Base-by-base conservation (phyloP, 1,140 invertebrate species). In the Drosophila ambigua region DNA sequence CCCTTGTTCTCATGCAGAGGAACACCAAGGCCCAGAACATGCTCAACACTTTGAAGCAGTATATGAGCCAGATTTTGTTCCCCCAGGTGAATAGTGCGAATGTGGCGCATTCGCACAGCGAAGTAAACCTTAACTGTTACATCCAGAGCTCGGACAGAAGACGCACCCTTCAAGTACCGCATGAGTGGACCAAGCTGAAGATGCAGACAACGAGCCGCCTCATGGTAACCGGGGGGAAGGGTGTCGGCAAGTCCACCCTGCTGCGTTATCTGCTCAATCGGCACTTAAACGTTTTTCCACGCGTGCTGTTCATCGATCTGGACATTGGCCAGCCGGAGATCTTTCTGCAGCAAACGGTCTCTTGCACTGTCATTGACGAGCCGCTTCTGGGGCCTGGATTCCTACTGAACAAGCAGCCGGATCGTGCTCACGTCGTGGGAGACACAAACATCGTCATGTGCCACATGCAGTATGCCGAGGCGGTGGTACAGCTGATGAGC, bases 251-350 rank as follows among this genome's bases (percentile, higher is more conserved):
- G 91, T 96, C 96, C 2, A 96, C 96, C 5, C 91, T 94, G 6
- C 74, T 94, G 1, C 92, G 94, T 28, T 96, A 94, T 88, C 64
- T 96, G 0, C 90, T 96, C 1, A 97, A 97, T 77, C 92, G 91
- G 8, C 65, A 94, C 13, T 83, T 97, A 6, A 77, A 72, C 2
- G 78, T 90, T 54, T 65, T 65, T 8, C 73, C 83, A 6, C 77
- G 91, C 60, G 78, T 96, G 1, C 81, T 95, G 39, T 93, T 95
- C 5, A 74, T 97, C 5, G 96, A 97, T 90, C 93, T 96, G 68
- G 96, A 97, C 92, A 94, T 95, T 52, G 96, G 96, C 4, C 96
- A 97, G 87, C 91, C 95, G 6, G 96, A 97, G 92, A 94, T 96
- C 50, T 95, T 95, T 50, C 91, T 95, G 6, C 92, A 95, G 1